Evolutionary conservation across 2,888 invertebrate genomes (phyloP), one percentile per base, ranked within the genome.

Genomic region (Brenthis hecate): DNA sequence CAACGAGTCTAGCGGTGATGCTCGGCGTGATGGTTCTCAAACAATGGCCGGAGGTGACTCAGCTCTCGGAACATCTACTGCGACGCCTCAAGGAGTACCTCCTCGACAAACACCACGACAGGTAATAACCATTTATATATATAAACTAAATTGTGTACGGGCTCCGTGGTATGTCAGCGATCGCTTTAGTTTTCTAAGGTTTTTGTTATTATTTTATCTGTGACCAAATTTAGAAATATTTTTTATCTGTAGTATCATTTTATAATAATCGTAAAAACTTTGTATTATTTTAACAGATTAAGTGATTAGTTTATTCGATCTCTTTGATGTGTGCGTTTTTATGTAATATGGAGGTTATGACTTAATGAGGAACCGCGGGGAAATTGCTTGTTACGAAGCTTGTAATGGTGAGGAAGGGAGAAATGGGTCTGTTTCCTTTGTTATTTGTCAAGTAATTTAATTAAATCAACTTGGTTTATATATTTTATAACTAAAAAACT

Each of bases 41-140:
- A 83, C 97, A 97, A 84, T 98, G 97, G 97, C 97, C 97, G 66
- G 97, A 97, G 86, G 96, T 97, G 77, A 94, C 95, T 84, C 97
- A 97, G 80, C 95, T 97, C 75, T 96, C 96, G 23, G 95, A 96
- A 74, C 96, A 97, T 78, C 94, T 96, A 74, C 94, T 96, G 91
- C 94, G 96, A 78, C 94, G 96, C 79, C 94, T 97, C 81, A 96
- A 96, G 87, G 96, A 96, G 90, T 96, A 96, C 80, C 91, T 97
- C 75, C 95, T 96, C 79, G 95, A 95, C 83, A 95, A 95, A 84
- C 95, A 94, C 73, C 84, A 83, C 80, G 91, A 92, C 87, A 92
- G 92, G 92, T 92, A 92, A 91, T 89, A 82, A 64, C 65, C 69
- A 62, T 64, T 65, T 50, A 63, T 51, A 66, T 60, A 47, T 36